Evolutionary conservation across 2,113 vertebrate genomes (phyloP).

Genomic region (Archocentrus centrarchus): DNA sequence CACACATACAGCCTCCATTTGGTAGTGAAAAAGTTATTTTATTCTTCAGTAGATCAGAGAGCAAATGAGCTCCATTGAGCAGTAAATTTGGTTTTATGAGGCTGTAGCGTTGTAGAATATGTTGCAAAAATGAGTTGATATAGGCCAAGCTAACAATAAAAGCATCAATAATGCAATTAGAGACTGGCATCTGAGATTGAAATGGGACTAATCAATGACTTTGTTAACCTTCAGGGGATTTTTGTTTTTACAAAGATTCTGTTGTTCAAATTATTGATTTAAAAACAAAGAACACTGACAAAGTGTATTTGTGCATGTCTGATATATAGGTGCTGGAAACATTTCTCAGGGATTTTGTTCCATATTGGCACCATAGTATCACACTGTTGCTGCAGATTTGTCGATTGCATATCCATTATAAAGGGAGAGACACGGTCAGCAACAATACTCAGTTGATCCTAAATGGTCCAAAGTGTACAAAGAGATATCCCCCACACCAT

Average conservation of each 20-base stretch:
- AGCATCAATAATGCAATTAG: not conserved
- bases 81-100: slow-evolving; percentile 27
- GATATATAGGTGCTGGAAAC: not conserved
- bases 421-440: too few species aligned
- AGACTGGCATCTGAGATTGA: not conserved
- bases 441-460: too few species aligned
- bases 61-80: slow-evolving; percentile 31
- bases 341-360: too few species aligned
- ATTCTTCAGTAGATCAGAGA: slow-evolving; percentile 42
- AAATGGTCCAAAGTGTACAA: too few species aligned
- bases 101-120: slow-evolving; percentile 2
- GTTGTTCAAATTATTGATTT: not conserved
- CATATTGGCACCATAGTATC: too few species aligned
- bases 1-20: slow-evolving; percentile 18
- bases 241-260: not conserved
- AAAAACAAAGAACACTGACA: not conserved
- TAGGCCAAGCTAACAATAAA: not conserved
- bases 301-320: not conserved
- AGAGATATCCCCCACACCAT: too few species aligned
- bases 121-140: slow-evolving; percentile 1
- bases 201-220: not conserved
- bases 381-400: too few species aligned
- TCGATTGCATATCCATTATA: too few species aligned
- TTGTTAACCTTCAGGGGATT: not conserved
- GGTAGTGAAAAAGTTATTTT: slow-evolving; percentile 48